Evolutionary conservation across 2,797 vertebrate species (phyloP), one percentile per base, ranked within the genome.

Genomic region (Gephyroberyx darwinii): DNA sequence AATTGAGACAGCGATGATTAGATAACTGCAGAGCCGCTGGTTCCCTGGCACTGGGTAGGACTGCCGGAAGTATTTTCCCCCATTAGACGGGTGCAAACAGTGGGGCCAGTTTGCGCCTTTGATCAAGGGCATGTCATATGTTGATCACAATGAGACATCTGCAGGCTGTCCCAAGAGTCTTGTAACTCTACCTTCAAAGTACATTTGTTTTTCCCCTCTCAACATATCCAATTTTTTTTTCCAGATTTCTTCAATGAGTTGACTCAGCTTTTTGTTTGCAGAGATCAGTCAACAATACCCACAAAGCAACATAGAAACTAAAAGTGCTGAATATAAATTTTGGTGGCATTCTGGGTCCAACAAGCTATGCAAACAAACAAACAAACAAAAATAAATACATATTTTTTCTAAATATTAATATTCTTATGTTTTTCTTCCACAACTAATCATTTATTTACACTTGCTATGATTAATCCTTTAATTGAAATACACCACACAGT

Each of bases 71-170:
- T 51, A 26, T 22, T 31, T 13, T n/a, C 53, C 17, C 61, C 66
- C 55, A 5, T 57, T 69, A 73, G 62, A 84, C 73, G 41, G 62
- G 71, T 73, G 56, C 76, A 86, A 82, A 86, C 82, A 88, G 80
- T 71, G 70, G 76, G 83, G 86, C 75, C 83, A 82, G 69, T 76
- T 76, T 79, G 50, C 17, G 13, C 33, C 80, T 92, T 89, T 92
- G 88, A 93, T 90, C 88, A 89, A 85, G 81, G 71, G 63, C 84
- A 78, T 22, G 52, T 88, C 82, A 33, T 81, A 53, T 71, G 85
- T 84, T 87, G 89, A 91, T 90, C 86, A 89, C 83, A 86, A 89
- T 84, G 78, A 88, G 75, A 79, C 82, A 85, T 87, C 76, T 86
- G 58, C 78, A 68, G 75, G 66, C 58, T 72, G 80, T 86, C 88